phyloP scores from a whole-genome alignment of 2,888 invertebrate genomes.

The Agrochola macilenta region DNA sequence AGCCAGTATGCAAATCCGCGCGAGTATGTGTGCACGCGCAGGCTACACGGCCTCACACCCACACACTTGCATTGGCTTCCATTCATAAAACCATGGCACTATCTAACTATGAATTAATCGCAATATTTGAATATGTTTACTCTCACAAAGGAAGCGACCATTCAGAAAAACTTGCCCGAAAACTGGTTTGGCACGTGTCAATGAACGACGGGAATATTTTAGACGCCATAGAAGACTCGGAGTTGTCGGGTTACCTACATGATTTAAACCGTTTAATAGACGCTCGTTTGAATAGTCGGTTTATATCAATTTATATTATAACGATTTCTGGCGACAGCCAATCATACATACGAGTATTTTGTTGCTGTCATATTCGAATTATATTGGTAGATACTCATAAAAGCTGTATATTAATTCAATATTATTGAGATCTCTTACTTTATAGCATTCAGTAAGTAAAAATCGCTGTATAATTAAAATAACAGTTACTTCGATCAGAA shows the following conservation, averaged over 20 bases:
- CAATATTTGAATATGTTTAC: conserved; percentile 91
- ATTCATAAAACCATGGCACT: conserved; percentile 90
- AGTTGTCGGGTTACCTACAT: conserved; percentile 83
- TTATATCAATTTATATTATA: conserved; percentile 77
- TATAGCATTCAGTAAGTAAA: conserved; percentile 12
- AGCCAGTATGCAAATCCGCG: conserved; percentile 87
- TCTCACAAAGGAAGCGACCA: conserved; percentile 90
- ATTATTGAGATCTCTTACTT: conserved; percentile 47
- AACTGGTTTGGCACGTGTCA: conserved; percentile 90
- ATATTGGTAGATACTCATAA: conserved; percentile 44
- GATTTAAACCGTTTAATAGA: conserved; percentile 87
- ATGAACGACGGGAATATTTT: conserved; percentile 89
- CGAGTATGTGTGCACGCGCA: conserved; percentile 77
- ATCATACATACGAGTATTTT: conserved; percentile 56
- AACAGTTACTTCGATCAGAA: conserved; percentile 24
- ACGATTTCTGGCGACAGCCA: conserved; percentile 73
- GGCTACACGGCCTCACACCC: conserved; percentile 75
- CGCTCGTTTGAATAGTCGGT: conserved; percentile 80
- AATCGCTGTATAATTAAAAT: conserved; percentile 28
- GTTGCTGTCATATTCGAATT: conserved; percentile 46
- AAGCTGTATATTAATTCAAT: conserved; percentile 53
- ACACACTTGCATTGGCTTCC: conserved; percentile 80
- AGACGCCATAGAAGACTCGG: conserved; percentile 81
- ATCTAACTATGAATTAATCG: conserved; percentile 90
- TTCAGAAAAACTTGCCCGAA: conserved; percentile 88